These are phyloP conservation scores for Rotaria sp. DNA, from an alignment of 2,888 invertebrate genomes.

Conservation along the genomic window DNA sequence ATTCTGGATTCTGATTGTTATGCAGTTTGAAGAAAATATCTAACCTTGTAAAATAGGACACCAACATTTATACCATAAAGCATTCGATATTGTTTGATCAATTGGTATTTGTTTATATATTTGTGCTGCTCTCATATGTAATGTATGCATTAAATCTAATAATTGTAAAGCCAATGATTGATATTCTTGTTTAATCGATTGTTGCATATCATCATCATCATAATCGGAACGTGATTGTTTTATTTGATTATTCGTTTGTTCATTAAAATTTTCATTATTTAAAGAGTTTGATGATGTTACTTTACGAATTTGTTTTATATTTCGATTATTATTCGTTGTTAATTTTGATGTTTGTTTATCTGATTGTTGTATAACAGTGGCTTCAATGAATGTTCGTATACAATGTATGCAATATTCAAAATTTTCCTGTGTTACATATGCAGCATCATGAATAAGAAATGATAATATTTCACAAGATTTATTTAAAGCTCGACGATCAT, in stretches of 20 bases:
- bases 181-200: constrained; percentile 28
- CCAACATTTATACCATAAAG: constrained; percentile 90
- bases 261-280: background rate
- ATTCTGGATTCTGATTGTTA: too few species aligned
- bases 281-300: background rate
- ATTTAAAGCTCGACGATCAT: constrained; percentile 71
- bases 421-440: constrained; percentile 93
- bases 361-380: constrained; percentile 56
- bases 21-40: background rate
- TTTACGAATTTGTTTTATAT: background rate
- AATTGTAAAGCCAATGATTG: constrained; percentile 61
- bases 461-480: constrained; percentile 89
- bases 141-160: constrained; percentile 86
- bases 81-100: constrained; percentile 48
- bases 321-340: background rate
- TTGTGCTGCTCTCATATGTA: constrained; percentile 85
- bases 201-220: background rate
- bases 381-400: constrained; percentile 81
- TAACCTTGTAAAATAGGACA: constrained; percentile 75
- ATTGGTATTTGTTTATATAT: constrained; percentile 61
- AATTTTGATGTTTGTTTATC: background rate
- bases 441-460: constrained; percentile 86
- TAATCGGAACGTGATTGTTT: background rate
- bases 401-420: constrained; percentile 73
- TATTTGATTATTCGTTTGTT: background rate